Conservation (phyloP, 2,113 vertebrate species). For the Ellobius talpinus region DNA sequence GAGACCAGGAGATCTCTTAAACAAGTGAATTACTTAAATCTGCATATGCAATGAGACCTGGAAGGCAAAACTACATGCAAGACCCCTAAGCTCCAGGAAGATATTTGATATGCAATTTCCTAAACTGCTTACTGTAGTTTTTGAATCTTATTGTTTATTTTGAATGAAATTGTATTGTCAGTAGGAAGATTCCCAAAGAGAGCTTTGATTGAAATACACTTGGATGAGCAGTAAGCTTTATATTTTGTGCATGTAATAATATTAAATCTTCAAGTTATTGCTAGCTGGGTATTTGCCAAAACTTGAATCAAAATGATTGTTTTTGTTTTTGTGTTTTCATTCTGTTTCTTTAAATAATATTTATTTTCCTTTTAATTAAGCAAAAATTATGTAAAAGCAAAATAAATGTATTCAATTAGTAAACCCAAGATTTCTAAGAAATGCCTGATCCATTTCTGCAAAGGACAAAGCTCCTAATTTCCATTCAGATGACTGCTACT, state of each 20-base stretch:
- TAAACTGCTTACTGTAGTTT: slow-evolving; percentile 83
- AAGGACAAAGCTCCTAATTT: background rate
- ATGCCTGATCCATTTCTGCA: background rate
- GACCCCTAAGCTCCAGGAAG: slow-evolving; percentile 77
- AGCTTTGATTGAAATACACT: slow-evolving; percentile 82
- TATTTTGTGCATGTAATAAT: slow-evolving; percentile 77
- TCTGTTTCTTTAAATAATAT: slow-evolving; percentile 42
- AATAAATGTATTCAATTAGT: slow-evolving; percentile 62
- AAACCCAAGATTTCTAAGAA: slow-evolving; percentile 15
- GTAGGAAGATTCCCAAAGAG: slow-evolving; percentile 80
- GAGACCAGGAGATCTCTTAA: slow-evolving; percentile 82
- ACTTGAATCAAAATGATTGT: slow-evolving; percentile 65
- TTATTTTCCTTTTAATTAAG: slow-evolving; percentile 61
- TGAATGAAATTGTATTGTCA: slow-evolving; percentile 82
- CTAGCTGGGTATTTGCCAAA: slow-evolving; percentile 64
- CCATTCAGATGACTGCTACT: background rate
- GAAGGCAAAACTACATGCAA: slow-evolving; percentile 83
- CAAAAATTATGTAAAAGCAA: slow-evolving; percentile 55
- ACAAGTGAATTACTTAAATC: slow-evolving; percentile 88
- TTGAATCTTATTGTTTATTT: slow-evolving; percentile 86
- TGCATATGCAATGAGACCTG: slow-evolving; percentile 84
- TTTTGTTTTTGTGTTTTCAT: slow-evolving; percentile 49
- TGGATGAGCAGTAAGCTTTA: slow-evolving; percentile 84
- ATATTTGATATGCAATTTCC: slow-evolving; percentile 86
- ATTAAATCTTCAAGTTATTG: slow-evolving; percentile 79